A percentile compares a stretch with the other conserved stretches of the same genome.
These are phyloP conservation scores for Odontocerum albicorne DNA, from an alignment of 2,888 invertebrate species.

Conservation along the genomic window DNA sequence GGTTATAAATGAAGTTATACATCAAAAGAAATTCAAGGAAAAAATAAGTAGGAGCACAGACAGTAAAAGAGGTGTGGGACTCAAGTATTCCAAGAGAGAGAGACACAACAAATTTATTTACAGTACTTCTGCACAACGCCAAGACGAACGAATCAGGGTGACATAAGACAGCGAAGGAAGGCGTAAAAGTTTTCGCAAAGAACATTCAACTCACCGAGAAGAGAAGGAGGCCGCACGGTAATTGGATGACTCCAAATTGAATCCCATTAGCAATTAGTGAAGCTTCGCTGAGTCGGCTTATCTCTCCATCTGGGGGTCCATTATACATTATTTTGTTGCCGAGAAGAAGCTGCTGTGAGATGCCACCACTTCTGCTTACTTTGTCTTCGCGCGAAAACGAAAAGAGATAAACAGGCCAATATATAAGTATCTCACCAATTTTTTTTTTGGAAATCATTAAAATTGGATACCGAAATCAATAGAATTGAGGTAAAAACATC, in stretches of 20 bases:
- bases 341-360: conserved; percentile 4
- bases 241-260: conserved; percentile 35
- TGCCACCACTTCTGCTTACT: too few species aligned
- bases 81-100: too few species aligned
- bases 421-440: too few species aligned
- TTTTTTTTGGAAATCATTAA: too few species aligned
- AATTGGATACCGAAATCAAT: too few species aligned
- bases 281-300: conserved; percentile 33
- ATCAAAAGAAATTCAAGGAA: too few species aligned
- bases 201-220: conserved; percentile 9
- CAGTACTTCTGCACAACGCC: conserved; percentile 5
- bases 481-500: too few species aligned
- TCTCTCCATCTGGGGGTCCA: conserved; percentile 32
- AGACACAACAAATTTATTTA: not conserved
- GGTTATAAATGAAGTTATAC: too few species aligned
- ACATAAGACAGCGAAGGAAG: conserved; percentile 5
- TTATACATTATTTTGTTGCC: conserved; percentile 30
- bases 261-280: conserved; percentile 36
- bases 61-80: too few species aligned
- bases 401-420: too few species aligned
- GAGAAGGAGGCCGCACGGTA: conserved; percentile 21
- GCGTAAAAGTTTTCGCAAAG: conserved; percentile 28
- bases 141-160: conserved; percentile 8
- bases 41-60: too few species aligned
- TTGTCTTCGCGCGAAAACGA: too few species aligned